Percentiles rank a stretch among this genome's conserved stretches.
These are phyloP conservation scores for Diloba caeruleocephala DNA, from an alignment of 2,888 invertebrate species.

Conservation along the genomic window DNA sequence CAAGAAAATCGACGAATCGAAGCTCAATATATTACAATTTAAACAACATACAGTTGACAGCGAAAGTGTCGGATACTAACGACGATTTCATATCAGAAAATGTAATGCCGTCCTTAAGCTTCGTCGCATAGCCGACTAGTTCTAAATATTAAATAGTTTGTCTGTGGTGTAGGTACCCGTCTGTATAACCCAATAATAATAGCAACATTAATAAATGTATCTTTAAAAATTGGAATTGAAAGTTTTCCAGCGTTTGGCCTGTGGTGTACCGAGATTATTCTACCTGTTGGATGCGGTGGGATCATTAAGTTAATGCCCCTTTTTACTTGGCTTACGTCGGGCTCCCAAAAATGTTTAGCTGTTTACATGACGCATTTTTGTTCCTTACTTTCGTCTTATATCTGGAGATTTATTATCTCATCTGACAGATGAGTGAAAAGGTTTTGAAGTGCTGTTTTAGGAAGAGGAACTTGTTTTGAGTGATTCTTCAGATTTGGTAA, in stretches of 20 bases:
- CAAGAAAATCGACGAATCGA: too few relatives aligned
- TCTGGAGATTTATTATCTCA: slow-evolving; percentile 53
- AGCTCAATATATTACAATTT: too few relatives aligned
- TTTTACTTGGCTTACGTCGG: slow-evolving; percentile 49
- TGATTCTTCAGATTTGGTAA: slow-evolving; percentile 16
- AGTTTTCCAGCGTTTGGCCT: slow-evolving; percentile 33
- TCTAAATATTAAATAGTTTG: too few relatives aligned
- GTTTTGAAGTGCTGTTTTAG: slow-evolving; percentile 32
- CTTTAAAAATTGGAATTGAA: slow-evolving; percentile 17
- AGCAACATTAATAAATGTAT: not conserved
- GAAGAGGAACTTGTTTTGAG: slow-evolving; percentile 20
- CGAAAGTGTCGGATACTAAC: too few relatives aligned
- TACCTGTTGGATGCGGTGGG: slow-evolving; percentile 64
- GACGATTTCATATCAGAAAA: too few relatives aligned
- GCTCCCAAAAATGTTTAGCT: slow-evolving; percentile 43
- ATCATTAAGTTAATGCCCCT: slow-evolving; percentile 60
- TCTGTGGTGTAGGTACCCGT: too few relatives aligned
- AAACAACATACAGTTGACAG: too few relatives aligned
- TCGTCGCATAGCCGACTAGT: too few relatives aligned
- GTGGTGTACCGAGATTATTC: slow-evolving; percentile 41
- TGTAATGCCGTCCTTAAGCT: too few relatives aligned
- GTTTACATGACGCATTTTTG: slow-evolving; percentile 56
- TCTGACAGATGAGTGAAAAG: slow-evolving; percentile 38
- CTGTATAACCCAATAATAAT: too few relatives aligned
- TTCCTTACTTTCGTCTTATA: slow-evolving; percentile 35